These are phyloP conservation scores for Drosophila neonasuta DNA, from an alignment of 2,888 invertebrate species.

Conservation along the genomic window DNA sequence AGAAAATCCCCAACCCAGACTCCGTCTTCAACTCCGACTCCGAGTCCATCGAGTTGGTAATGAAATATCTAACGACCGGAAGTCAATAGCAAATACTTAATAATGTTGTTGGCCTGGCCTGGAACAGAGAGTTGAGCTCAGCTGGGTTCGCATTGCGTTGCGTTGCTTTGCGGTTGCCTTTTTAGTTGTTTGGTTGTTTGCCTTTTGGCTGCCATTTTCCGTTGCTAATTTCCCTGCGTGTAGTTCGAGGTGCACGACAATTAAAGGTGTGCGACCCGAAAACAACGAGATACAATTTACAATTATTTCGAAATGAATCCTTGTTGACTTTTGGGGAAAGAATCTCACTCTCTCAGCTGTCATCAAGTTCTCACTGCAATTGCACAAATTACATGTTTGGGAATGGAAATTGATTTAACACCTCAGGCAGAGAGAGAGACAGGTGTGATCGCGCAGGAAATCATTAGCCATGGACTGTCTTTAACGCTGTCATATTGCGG, in stretches of 20 bases:
- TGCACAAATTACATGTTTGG: neutral
- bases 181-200: conserved; percentile 43
- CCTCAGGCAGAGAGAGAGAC: neutral
- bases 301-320: neutral
- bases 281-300: neutral
- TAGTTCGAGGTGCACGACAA: conserved; percentile 45
- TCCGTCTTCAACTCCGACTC: conserved; percentile 21
- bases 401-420: neutral
- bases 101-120: conserved; percentile 68
- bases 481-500: neutral
- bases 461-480: neutral
- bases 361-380: neutral
- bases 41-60: conserved; percentile 66
- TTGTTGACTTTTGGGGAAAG: neutral
- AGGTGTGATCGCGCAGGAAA: neutral
- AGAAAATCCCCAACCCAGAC: conserved; percentile 31
- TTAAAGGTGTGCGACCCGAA: conserved; percentile 45
- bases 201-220: conserved; percentile 57
- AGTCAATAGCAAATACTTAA: conserved; percentile 79
- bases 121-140: conserved; percentile 1
- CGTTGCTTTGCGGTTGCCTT: conserved; percentile 59
- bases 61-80: conserved; percentile 80
- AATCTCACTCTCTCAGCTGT: neutral
- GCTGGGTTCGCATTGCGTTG: conserved; percentile 32
- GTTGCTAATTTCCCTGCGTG: conserved; percentile 58